phyloP scores from a whole-genome alignment of 2,888 invertebrate genomes.

The Lochmaea capreae region DNA sequence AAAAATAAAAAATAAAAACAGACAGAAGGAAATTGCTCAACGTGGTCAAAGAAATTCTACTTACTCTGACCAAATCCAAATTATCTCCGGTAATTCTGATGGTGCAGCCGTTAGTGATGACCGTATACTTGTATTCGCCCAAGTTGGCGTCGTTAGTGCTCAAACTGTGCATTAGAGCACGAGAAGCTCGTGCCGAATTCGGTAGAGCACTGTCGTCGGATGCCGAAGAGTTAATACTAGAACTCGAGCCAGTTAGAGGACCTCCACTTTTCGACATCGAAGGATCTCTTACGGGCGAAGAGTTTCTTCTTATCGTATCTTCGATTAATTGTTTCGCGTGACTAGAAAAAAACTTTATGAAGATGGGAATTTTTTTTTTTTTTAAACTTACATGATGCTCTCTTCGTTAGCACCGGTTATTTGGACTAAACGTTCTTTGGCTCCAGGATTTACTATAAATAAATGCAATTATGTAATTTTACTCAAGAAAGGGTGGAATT shows the following conservation, averaged over 20 bases:
- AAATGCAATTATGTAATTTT: neutral
- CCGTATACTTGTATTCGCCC: slow-evolving; percentile 91
- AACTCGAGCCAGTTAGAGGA: slow-evolving; percentile 77
- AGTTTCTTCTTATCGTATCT: slow-evolving; percentile 94
- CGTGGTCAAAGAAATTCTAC: slow-evolving; percentile 34
- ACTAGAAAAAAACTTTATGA: slow-evolving; percentile 65
- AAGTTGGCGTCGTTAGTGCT: slow-evolving; percentile 86
- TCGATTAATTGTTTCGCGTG: slow-evolving; percentile 94
- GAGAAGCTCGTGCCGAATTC: slow-evolving; percentile 68
- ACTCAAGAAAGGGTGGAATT: neutral
- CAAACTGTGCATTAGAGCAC: slow-evolving; percentile 80
- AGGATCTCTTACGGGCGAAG: slow-evolving; percentile 85
- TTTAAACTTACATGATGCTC: slow-evolving; percentile 83
- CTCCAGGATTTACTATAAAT: slow-evolving; percentile 87
- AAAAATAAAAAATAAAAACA: slow-evolving; percentile 23
- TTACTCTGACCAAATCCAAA: slow-evolving; percentile 86
- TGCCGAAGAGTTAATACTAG: slow-evolving; percentile 82
- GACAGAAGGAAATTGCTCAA: too few species aligned
- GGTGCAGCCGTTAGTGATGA: slow-evolving; percentile 81
- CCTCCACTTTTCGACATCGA: slow-evolving; percentile 64
- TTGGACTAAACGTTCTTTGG: slow-evolving; percentile 94
- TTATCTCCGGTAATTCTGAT: slow-evolving; percentile 88
- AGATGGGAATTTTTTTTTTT: slow-evolving; percentile 2
- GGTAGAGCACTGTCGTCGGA: slow-evolving; percentile 71
- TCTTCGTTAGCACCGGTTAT: slow-evolving; percentile 95